These are phyloP conservation scores for Phoeniculus purpureus DNA, from an alignment of 2,797 vertebrate species.

Conservation along the genomic window DNA sequence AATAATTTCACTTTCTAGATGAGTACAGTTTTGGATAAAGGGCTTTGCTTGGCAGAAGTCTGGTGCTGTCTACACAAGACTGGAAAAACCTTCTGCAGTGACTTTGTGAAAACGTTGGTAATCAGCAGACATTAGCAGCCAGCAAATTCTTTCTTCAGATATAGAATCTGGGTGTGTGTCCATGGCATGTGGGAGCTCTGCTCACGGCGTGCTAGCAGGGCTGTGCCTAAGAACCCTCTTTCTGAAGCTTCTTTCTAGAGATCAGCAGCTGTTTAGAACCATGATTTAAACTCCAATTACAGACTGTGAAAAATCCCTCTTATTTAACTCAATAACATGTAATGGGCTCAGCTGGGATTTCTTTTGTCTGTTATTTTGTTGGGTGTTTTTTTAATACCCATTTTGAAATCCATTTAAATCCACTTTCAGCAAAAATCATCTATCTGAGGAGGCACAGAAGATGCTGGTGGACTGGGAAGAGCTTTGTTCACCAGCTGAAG, in stretches of 20 bases:
- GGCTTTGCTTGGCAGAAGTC: slow-evolving; percentile 45
- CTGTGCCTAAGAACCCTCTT: neutral
- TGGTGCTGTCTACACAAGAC: slow-evolving; percentile 14
- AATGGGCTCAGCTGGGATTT: slow-evolving; percentile 48
- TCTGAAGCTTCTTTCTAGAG: slow-evolving; percentile 18
- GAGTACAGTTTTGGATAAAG: slow-evolving; percentile 61
- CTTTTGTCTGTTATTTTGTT: neutral
- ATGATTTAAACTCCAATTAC: slow-evolving; percentile 42
- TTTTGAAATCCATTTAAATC: slow-evolving; percentile 11
- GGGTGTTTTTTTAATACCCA: neutral
- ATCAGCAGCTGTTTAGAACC: slow-evolving; percentile 44
- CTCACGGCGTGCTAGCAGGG: neutral
- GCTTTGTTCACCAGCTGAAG: neutral
- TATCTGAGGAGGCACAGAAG: neutral
- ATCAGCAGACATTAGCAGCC: slow-evolving; percentile 52
- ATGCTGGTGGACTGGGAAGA: neutral
- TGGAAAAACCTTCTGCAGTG: slow-evolving; percentile 9
- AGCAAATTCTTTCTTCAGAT: slow-evolving; percentile 39
- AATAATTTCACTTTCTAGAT: slow-evolving; percentile 22
- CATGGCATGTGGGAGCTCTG: neutral
- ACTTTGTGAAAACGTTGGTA: slow-evolving; percentile 42
- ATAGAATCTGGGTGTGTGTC: neutral
- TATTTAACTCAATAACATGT: neutral
- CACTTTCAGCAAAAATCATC: neutral
- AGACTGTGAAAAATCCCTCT: slow-evolving; percentile 3